Base-by-base conservation (phyloP, 2,797 vertebrate species). In the Alectoris magna region DNA sequence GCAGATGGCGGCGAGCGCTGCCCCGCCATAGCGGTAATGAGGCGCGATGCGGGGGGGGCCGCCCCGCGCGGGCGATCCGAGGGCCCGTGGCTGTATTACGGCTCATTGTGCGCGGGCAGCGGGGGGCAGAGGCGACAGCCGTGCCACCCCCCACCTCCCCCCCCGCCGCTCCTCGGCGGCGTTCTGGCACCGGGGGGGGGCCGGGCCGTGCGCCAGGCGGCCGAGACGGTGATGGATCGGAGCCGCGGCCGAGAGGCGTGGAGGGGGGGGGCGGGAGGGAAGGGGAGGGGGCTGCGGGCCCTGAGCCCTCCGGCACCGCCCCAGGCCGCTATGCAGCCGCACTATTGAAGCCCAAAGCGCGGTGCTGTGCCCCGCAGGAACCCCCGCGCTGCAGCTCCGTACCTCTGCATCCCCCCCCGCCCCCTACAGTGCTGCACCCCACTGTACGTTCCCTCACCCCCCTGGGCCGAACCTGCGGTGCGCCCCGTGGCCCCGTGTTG, bases 41-140 rank as follows among this genome's bases (percentile, higher is more conserved):
- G 26, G 49, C 49, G 49, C 49, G 49, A 51, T 51, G 49, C 24
- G 38, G 31, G 31, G 43, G 44, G 60, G 51, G 36, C 9, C 55
- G 5, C 31, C 38, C 38, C 1, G 38, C 38, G n/a, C 85, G 67
- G 31, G 70, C 75, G 81, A 78, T 82, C 79, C n/a, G 77, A 81
- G 75, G n/a, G 55, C 60, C 53, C 41, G 64, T 53, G 89, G 64
- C 73, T 93, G 81, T n/a, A 86, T 90, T 79, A 92, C 6, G 23
- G 29, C 69, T 85, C 91, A 88, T 91, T 88, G 69, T 70, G 56
- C 6, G n/a, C 22, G 39, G 51, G 70, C 16, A 19, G 49, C 51
- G n/a, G 71, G 38, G 46, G 59, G 79, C 41, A 29, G 31, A 43
- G 62, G n/a, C 38, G 71, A 43, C 82, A 60, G 72, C 53, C 55